Percentiles rank a stretch among this genome's conserved stretches.
Evolutionary conservation across 2,113 vertebrate species (phyloP).

Genomic region (Pseudorectes ferrugineus): DNA sequence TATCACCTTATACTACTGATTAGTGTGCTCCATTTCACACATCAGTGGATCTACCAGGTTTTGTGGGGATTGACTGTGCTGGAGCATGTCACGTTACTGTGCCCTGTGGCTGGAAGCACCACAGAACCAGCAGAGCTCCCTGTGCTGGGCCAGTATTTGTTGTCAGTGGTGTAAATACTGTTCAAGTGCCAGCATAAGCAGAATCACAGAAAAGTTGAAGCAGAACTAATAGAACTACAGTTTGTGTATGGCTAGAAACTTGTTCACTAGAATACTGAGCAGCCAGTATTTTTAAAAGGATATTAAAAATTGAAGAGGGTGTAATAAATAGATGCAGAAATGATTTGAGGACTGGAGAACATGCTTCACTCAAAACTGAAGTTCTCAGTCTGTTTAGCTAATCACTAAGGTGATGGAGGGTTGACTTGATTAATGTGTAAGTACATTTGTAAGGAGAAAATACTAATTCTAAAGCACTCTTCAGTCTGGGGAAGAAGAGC

Average conservation of each 20-base stretch:
- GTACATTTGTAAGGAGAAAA: neutral
- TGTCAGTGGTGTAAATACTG: neutral
- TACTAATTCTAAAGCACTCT: neutral
- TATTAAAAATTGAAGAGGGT: slow-evolving; percentile 1
- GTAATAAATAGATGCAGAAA: slow-evolving; percentile 17
- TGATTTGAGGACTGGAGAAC: neutral
- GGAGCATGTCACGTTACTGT: accelerated
- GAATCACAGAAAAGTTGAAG: neutral
- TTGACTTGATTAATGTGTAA: slow-evolving; percentile 20
- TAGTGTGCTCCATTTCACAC: neutral
- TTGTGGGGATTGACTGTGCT: neutral
- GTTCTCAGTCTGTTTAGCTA: slow-evolving; percentile 8
- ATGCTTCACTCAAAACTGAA: slow-evolving; percentile 11
- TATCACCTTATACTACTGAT: neutral
- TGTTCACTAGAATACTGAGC: neutral
- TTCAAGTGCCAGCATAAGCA: neutral
- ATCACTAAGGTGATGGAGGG: neutral
- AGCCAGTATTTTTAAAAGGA: neutral
- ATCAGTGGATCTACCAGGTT: neutral
- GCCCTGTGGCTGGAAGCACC: neutral
- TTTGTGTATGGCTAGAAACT: neutral
- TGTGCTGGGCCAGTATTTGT: neutral
- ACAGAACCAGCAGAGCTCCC: neutral
- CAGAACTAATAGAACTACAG: neutral
- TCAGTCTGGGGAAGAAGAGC: neutral